Conservation (phyloP, 1,140 invertebrate species). For the Tetramorium alpestre region DNA sequence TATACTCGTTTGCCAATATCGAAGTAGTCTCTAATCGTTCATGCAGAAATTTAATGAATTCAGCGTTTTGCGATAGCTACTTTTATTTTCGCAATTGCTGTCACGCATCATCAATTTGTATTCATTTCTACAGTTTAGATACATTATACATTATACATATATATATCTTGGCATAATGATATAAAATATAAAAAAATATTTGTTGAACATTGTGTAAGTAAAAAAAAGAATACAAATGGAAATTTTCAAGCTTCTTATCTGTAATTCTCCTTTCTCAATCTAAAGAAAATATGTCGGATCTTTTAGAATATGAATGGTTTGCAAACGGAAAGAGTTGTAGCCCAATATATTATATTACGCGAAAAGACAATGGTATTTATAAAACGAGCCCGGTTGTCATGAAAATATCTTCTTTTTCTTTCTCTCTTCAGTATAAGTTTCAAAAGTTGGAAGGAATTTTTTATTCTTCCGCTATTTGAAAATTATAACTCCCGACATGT, state of each 20-base stretch:
- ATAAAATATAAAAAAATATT: neutral
- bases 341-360: constrained; percentile 30
- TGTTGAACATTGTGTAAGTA: neutral
- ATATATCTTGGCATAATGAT: neutral
- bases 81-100: constrained; percentile 16
- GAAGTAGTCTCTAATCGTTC: constrained; percentile 49
- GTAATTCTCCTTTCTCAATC: neutral
- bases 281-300: neutral
- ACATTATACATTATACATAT: neutral
- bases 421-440: neutral
- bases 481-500: constrained; percentile 18
- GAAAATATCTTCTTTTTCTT: neutral
- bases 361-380: constrained; percentile 10
- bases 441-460: neutral
- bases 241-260: neutral
- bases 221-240: neutral
- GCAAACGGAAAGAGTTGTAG: neutral
- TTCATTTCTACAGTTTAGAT: neutral
- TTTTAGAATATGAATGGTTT: neutral
- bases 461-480: constrained; percentile 13
- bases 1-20: constrained; percentile 44
- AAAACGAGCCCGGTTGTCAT: neutral
- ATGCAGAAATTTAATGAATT: constrained; percentile 58
- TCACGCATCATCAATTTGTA: constrained; percentile 1
- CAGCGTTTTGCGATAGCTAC: constrained; percentile 30